Base-by-base conservation (phyloP, 2,113 vertebrate species). In the Cavia porcellus region DNA sequence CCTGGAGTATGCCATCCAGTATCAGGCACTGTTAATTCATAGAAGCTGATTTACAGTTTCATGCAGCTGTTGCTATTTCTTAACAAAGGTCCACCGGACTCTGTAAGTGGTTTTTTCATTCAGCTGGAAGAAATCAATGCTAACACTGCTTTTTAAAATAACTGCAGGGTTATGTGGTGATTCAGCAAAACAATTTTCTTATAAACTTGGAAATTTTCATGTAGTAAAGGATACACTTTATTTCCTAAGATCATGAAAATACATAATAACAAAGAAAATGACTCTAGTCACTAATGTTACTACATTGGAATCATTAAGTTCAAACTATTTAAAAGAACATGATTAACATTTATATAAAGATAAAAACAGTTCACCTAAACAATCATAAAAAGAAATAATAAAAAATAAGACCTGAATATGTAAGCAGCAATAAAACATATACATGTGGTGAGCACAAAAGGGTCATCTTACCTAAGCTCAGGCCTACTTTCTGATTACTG, bases 151-250 rank as follows among this genome's bases (percentile, higher is more conserved):
- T 61, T 86, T 96, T 83, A 52, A 83, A 95, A 77, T 47, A 87
- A 84, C 9, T 42, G 55, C 83, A 70, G 45, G 42, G 57, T 52
- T 42, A 28, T 74, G n/a, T 91, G 68, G 82, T 32, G 24, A 92
- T 86, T 30, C 19, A 77, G 20, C 24, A 89, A 35, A 75, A 93
- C 8, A 66, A 35, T 89, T 86, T 95, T 75, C 61, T 68, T 90
- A 85, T 62, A 90, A 77, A 89, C 82, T n/a, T 96, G 68, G 8
- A 97, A 97, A 89, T 62, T 59, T 62, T 30, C 80, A 86, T 42
- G 13, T 83, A 95, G 57, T 45, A 96, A 97, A 94, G 32, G 59
- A 93, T 74, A 32, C 45, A 57, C 45, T 93, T 82, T 59, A 77
- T 93, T 80, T 92, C 42, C 45, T 80, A 94, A 61, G 38, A 42